Conservation (phyloP, 2,797 vertebrate species). For the Pagetopsis macropterus region DNA sequence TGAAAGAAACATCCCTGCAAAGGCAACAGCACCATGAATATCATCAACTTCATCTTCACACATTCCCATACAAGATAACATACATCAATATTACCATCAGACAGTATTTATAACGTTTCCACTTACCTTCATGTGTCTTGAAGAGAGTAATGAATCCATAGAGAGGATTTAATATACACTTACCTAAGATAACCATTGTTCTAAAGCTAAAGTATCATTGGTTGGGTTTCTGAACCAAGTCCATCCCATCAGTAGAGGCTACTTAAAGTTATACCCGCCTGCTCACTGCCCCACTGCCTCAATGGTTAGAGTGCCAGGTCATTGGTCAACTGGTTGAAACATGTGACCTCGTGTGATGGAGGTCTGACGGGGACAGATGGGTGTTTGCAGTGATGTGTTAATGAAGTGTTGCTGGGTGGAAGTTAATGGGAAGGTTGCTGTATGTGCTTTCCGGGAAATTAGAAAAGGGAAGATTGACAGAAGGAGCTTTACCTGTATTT, state of each 20-base stretch:
- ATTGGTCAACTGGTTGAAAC: slow-evolving; percentile 61
- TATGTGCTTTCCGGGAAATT: slow-evolving; percentile 18
- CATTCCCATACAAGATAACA: slow-evolving; percentile 12
- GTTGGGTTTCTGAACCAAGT: slow-evolving; percentile 91
- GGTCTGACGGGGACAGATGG: slow-evolving; percentile 2
- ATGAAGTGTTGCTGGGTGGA: slow-evolving; percentile 14
- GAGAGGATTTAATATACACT: slow-evolving; percentile 9
- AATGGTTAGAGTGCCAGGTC: slow-evolving; percentile 85
- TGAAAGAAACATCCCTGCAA: background rate
- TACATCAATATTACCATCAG: slow-evolving; percentile 10
- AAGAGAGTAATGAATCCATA: slow-evolving; percentile 29
- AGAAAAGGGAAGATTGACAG: slow-evolving; percentile 7
- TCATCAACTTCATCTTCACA: slow-evolving; percentile 17
- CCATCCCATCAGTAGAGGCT: slow-evolving; percentile 92
- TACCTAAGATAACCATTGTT: background rate
- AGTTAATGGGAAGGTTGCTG: slow-evolving; percentile 11
- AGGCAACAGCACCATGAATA: slow-evolving; percentile 11
- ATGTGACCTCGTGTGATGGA: slow-evolving; percentile 25
- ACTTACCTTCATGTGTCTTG: slow-evolving; percentile 75
- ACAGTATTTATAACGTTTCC: slow-evolving; percentile 15
- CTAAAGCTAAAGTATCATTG: slow-evolving; percentile 3
- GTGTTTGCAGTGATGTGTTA: slow-evolving; percentile 19
- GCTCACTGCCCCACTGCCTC: slow-evolving; percentile 89
- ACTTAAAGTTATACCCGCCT: slow-evolving; percentile 84
- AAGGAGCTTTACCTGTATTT: slow-evolving; percentile 5